Base-by-base conservation (phyloP, 2,113 vertebrate genomes). In the Myotis lucifugus region DNA sequence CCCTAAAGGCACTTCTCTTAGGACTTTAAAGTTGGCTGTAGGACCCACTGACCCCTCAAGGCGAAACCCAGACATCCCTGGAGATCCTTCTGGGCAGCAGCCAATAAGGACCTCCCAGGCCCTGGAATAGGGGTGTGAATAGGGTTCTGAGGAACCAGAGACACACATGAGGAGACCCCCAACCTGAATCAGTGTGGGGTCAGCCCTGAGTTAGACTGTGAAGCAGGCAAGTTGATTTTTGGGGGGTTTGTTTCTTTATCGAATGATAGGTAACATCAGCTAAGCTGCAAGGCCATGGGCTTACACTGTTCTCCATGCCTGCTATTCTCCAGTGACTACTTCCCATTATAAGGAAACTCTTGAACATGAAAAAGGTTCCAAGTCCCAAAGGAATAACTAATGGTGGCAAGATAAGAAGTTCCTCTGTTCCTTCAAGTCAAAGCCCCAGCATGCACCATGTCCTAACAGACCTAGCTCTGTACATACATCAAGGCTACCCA, bases 61-160 rank as follows among this genome's bases (percentile, higher is more conserved):
- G 23, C 8, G 2, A 17, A 90, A 21, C 64, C 52, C 69, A 87
- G n/a, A 77, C 23, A 90, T 79, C 42, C 77, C 66, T 95, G 50
- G 34, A 93, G 56, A 93, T 19, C 10, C 25, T 94, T 21, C 34
- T 77, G 50, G 66, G n/a, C 37, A 93, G 46, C 29, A 87, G 70
- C n/a, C 59, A 82, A 2, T 56, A 85, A 42, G 15, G 78, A 70
- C 13, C n/a, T 76, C 37, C 52, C 12, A 52, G 29, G 34, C 61
- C 50, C 8, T 37, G 50, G 42, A 46, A 32, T 54, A 1, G 84
- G 70, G 56, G 11, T 48, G 21, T 85, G 32, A 93, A 18, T 9
- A 93, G 64, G 52, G 37, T 50, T 90, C 87, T 90, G 72, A 93
- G 34, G 27, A 67, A 67, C 90, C 78, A 72, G 52, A 87, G 37